Conservation (phyloP, 2,797 vertebrate genomes). For the Streptopelia turtur region DNA sequence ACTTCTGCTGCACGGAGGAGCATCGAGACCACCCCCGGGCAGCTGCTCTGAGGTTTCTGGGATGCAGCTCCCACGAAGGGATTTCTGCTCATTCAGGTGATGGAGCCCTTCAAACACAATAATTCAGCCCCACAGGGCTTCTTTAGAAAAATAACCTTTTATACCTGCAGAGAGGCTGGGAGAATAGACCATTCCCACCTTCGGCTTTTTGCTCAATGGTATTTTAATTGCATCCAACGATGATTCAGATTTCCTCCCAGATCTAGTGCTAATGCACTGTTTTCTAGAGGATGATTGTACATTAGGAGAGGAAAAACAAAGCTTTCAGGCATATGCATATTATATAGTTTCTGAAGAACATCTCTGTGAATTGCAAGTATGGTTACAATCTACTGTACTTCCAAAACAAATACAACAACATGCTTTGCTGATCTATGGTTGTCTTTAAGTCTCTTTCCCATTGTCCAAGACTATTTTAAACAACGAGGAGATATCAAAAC, state of each 20-base stretch:
- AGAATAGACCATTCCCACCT: neutral
- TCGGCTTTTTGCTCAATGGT: neutral
- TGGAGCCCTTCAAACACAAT: neutral
- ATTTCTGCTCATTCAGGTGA: neutral
- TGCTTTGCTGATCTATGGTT: neutral
- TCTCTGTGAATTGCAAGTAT: neutral
- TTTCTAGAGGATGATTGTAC: neutral
- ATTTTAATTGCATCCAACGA: neutral
- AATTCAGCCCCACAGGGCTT: neutral
- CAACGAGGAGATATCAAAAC: neutral
- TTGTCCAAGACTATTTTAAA: neutral
- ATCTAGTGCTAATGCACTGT: neutral
- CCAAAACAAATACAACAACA: neutral
- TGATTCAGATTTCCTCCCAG: neutral
- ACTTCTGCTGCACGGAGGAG: neutral
- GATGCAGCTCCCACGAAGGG: neutral
- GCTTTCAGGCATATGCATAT: neutral
- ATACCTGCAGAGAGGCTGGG: neutral
- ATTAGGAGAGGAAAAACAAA: neutral
- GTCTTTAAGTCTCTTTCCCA: neutral
- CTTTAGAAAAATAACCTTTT: neutral
- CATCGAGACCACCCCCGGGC: rapidly evolving
- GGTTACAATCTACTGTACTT: neutral
- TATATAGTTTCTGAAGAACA: neutral
- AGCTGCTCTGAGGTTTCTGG: neutral